Conservation (phyloP, 2,797 vertebrate species). For the Rhabdomys pumilio region DNA sequence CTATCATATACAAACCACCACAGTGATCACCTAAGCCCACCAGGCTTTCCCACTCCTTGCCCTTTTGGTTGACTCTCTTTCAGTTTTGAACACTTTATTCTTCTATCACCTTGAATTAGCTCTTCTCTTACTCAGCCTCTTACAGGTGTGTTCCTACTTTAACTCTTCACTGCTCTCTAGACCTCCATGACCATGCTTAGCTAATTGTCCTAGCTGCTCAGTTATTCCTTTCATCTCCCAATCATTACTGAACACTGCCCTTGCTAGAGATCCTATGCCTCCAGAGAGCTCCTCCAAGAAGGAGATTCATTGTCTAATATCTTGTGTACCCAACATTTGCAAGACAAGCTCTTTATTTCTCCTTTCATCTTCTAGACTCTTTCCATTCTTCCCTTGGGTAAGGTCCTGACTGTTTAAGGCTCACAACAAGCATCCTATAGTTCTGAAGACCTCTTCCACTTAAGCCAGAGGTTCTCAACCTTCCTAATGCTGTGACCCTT, state of each 20-base stretch:
- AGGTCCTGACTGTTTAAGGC: neutral
- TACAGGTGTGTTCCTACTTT: neutral
- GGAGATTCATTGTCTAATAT: neutral
- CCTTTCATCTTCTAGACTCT: neutral
- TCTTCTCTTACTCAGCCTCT: neutral
- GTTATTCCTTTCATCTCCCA: neutral
- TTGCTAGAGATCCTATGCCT: neutral
- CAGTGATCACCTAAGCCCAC: neutral
- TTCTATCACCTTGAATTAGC: neutral
- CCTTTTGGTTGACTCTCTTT: neutral
- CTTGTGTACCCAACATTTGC: accelerated
- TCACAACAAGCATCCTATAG: neutral
- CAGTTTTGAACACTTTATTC: neutral
- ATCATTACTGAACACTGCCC: neutral
- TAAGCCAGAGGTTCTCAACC: neutral
- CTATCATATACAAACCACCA: neutral
- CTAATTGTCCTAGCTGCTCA: neutral
- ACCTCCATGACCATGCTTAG: neutral
- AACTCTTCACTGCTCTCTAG: neutral
- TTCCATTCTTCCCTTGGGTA: neutral
- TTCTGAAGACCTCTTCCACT: neutral
- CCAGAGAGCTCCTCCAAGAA: neutral
- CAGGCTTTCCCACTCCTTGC: neutral
- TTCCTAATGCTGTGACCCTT: neutral
- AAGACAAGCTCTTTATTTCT: neutral